Conservation (phyloP, 1,140 invertebrate genomes). For the Drosophila melanogaster region Release_6_plus_ISO1_MT NC_004354.4:10579001-10579500, state of each 20-base stretch:
- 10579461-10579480: conserved; percentile 81
- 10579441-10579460: conserved; percentile 64
- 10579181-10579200: background rate
- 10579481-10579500: conserved; percentile 68
- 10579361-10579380: conserved; percentile 13
- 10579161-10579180: conserved; percentile 28
- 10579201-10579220: background rate
- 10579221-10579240: conserved; percentile 42
- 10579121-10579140: background rate
- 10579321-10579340: conserved; percentile 78
- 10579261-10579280: conserved; percentile 74
- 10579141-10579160: conserved; percentile 13
- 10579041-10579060: conserved; percentile 46
- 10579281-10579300: conserved; percentile 82
- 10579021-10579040: conserved; percentile 47
- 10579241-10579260: conserved; percentile 72
- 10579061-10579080: conserved; percentile 54
- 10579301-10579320: conserved; percentile 75
- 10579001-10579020: conserved; percentile 43
- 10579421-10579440: conserved; percentile 51
- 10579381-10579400: conserved; percentile 2
- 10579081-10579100: conserved; percentile 61
- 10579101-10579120: conserved; percentile 38
- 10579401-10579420: conserved; percentile 10
- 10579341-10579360: conserved; percentile 56